Evolutionary conservation across 2,797 vertebrate genomes (phyloP).

Genomic region (Falco berigora): DNA sequence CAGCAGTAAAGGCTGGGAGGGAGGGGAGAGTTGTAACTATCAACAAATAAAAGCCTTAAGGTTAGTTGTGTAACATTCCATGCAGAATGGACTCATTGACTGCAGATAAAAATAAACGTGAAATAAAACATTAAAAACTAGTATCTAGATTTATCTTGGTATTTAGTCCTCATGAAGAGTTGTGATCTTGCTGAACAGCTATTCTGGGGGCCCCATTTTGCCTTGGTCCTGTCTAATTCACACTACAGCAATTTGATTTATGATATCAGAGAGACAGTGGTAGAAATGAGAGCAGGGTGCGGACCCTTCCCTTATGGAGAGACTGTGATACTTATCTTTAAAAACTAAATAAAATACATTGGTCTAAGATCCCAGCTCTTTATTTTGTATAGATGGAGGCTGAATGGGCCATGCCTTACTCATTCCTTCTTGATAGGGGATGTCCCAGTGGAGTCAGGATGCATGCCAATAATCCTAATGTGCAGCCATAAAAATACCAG

Average conservation of each 20-base stretch:
- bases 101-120: conserved; percentile 5
- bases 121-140: conserved; percentile 7
- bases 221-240: background rate
- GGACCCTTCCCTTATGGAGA: background rate
- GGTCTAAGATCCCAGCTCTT: background rate
- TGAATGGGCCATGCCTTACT: background rate
- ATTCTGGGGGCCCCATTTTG: background rate
- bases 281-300: background rate
- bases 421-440: background rate
- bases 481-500: background rate
- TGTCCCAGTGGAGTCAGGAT: background rate
- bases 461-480: background rate
- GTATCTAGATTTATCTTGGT: conserved; percentile 27
- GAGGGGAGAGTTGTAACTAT: background rate
- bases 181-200: background rate
- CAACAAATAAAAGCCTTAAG: conserved; percentile 20
- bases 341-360: background rate
- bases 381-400: background rate
- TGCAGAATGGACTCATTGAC: conserved; percentile 25
- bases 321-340: background rate
- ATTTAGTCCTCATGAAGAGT: background rate
- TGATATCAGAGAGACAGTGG: background rate
- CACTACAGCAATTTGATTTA: background rate
- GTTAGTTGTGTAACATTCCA: conserved; percentile 70
- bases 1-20: background rate